Percentiles rank a stretch among this genome's conserved stretches.
Evolutionary conservation across 2,888 invertebrate species (phyloP).

Genomic region (Hesperia comma): DNA sequence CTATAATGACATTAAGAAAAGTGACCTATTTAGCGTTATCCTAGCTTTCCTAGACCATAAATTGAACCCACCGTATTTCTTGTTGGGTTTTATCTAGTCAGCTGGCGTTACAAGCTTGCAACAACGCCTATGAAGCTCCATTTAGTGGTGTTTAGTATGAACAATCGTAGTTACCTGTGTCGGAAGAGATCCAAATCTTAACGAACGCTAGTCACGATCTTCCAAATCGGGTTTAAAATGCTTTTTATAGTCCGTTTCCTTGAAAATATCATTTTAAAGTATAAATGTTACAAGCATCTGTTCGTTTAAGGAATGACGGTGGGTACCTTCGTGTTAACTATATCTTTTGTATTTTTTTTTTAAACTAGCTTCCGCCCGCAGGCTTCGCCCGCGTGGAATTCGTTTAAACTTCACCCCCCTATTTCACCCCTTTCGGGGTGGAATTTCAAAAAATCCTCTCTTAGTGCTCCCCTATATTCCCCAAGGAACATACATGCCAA

Average conservation of each 20-base stretch:
- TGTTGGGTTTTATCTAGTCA: conserved; percentile 20
- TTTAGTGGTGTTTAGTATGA: conserved; percentile 63
- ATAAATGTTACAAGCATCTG: too few relatives aligned
- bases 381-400: too few relatives aligned
- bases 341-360: too few relatives aligned
- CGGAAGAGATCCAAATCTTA: conserved; percentile 75
- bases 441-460: too few relatives aligned
- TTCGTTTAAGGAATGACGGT: too few relatives aligned
- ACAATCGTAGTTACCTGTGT: conserved; percentile 60
- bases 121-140: conserved; percentile 14
- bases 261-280: background rate
- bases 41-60: conserved; percentile 16
- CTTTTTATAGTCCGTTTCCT: conserved; percentile 3
- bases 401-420: too few relatives aligned
- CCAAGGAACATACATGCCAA: too few relatives aligned
- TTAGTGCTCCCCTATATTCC: too few relatives aligned
- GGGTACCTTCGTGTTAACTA: too few relatives aligned
- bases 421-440: too few relatives aligned
- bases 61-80: conserved; percentile 20
- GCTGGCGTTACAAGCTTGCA: conserved; percentile 5
- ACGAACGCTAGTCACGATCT: conserved; percentile 74
- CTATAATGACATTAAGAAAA: background rate
- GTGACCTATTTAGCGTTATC: conserved; percentile 1
- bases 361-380: too few relatives aligned
- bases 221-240: conserved; percentile 34